phyloP scores from a whole-genome alignment of 2,888 invertebrate genomes.

The Cephus sareptanus region DNA sequence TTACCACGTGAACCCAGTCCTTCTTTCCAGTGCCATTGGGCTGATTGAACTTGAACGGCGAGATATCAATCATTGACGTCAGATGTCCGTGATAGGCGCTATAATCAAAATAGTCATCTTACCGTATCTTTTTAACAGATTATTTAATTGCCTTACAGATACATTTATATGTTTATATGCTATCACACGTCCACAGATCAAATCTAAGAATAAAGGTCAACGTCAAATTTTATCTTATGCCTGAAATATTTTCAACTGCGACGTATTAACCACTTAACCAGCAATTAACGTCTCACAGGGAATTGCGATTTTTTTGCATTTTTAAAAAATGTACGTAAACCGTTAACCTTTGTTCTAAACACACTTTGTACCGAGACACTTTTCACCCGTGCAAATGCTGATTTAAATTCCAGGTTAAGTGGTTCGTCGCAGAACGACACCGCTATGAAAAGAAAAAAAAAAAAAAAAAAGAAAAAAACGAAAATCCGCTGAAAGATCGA shows the following conservation, averaged over 20 bases:
- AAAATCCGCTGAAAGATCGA: background rate
- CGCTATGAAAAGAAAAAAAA: background rate
- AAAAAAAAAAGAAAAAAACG: background rate
- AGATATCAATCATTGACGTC: constrained; percentile 95
- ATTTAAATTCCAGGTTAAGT: too few species aligned
- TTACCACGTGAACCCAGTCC: constrained; percentile 89
- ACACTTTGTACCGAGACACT: too few species aligned
- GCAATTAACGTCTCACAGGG: too few species aligned
- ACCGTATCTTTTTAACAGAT: background rate
- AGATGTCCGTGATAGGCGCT: constrained; percentile 99
- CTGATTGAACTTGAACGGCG: constrained; percentile 97
- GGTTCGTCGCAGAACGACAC: background rate
- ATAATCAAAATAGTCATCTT: constrained; percentile 38
- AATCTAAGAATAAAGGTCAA: background rate
- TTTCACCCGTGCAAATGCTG: too few species aligned
- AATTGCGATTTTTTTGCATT: too few species aligned
- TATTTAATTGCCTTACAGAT: background rate
- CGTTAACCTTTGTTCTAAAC: too few species aligned
- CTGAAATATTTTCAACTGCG: constrained; percentile 9
- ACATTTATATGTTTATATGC: background rate
- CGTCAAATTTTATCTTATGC: background rate
- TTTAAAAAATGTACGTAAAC: too few species aligned
- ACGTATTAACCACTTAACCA: background rate
- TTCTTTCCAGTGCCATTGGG: constrained; percentile 85
- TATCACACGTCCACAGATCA: background rate